A percentile compares a stretch with the other conserved stretches of the same genome.
These are phyloP conservation scores for Cyclophora punctaria DNA, from an alignment of 2,888 invertebrate species.

Conservation along the genomic window DNA sequence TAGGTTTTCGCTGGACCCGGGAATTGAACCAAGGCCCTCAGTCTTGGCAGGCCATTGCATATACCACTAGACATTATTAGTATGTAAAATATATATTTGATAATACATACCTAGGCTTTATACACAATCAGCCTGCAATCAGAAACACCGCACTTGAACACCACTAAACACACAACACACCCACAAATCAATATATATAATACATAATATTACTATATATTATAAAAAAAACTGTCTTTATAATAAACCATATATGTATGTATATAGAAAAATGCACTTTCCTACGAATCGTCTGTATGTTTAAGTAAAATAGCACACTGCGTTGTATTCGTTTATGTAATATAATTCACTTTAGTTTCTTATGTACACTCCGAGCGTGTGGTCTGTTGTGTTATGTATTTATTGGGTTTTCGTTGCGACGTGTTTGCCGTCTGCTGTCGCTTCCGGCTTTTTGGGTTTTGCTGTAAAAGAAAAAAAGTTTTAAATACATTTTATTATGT, in stretches of 20 bases:
- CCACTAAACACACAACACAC: conserved; percentile 13
- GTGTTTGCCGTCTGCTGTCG: conserved; percentile 33
- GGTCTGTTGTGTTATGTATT: conserved; percentile 14
- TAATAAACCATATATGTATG: conserved; percentile 5
- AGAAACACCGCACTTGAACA: conserved; percentile 19
- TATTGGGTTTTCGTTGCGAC: conserved; percentile 48
- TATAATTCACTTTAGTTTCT: no score
- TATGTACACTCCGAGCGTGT: no score
- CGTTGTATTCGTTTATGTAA: no score
- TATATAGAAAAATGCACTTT: not conserved
- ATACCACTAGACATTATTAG: no score
- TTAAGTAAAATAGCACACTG: conserved; percentile 5
- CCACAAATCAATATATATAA: conserved; percentile 1
- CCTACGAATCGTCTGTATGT: conserved; percentile 9
- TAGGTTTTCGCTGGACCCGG: no score
- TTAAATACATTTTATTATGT: no score
- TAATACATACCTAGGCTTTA: conserved; percentile 49
- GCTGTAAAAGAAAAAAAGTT: conserved; percentile 25
- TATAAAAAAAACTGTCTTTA: not conserved
- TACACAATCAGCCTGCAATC: conserved; percentile 34
- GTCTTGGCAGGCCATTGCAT: no score
- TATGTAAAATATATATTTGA: no score
- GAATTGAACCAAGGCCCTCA: no score
- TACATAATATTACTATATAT: no score
- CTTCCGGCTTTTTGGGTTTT: conserved; percentile 50